Conservation (phyloP, 2,113 vertebrate genomes). For the Clupea harengus region DNA sequence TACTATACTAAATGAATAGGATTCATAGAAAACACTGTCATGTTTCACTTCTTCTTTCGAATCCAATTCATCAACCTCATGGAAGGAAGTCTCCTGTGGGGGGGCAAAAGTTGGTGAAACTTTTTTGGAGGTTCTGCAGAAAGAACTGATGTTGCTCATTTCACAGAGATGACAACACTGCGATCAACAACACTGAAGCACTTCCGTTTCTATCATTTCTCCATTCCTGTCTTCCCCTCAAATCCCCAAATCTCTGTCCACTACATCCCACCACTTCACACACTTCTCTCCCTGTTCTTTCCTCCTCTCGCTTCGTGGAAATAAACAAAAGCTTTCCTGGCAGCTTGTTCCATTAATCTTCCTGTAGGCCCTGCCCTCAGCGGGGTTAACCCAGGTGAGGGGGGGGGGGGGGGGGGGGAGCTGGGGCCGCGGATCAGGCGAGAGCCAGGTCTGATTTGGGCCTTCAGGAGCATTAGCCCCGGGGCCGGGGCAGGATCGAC, state of each 20-base stretch:
- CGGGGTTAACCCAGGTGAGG: slow-evolving; percentile 49
- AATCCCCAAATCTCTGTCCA: neutral
- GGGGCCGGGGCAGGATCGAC: slow-evolving; percentile 33
- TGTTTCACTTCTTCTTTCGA: neutral
- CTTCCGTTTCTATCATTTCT: neutral
- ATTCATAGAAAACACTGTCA: neutral
- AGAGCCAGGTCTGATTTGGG: slow-evolving; percentile 39
- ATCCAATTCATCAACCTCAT: neutral
- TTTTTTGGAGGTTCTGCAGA: neutral
- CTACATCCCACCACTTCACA: neutral
- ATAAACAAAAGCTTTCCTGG: slow-evolving; percentile 44
- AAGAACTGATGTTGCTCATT: neutral
- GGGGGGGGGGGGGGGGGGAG: slow-evolving; percentile 5
- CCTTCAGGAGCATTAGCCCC: slow-evolving; percentile 46
- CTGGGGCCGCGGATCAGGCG: slow-evolving; percentile 37
- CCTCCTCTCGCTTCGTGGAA: neutral
- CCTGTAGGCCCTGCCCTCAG: slow-evolving; percentile 41
- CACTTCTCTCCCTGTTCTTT: neutral
- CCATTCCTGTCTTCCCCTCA: slow-evolving; percentile 2
- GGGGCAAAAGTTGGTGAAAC: neutral
- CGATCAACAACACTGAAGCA: neutral
- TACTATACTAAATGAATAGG: neutral
- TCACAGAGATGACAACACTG: neutral
- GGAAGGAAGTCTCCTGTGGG: neutral
- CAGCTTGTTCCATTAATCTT: slow-evolving; percentile 53